phyloP scores from a whole-genome alignment of 2,888 invertebrate species.

The Epinotia brunnichana region DNA sequence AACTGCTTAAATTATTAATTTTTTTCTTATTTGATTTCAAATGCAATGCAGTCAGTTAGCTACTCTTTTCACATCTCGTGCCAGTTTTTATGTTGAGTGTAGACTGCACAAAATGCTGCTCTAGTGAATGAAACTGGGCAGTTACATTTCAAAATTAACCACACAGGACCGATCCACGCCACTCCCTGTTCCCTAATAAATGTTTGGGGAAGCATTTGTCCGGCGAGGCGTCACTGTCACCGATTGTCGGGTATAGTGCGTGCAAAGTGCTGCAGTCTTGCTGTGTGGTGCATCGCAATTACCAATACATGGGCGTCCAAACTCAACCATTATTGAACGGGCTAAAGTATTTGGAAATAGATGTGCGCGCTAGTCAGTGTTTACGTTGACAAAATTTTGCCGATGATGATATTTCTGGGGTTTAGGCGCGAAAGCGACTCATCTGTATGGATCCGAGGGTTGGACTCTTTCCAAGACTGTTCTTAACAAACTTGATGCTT shows the following conservation, averaged over 20 bases:
- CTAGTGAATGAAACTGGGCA: no score
- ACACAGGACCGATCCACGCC: constrained; percentile 42
- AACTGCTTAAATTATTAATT: no score
- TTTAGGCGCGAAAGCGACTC: no score
- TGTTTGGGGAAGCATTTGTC: constrained; percentile 80
- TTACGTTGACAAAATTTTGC: background rate
- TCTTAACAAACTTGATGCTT: no score
- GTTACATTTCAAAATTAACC: background rate
- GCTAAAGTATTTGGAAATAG: constrained; percentile 26
- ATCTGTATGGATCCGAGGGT: no score
- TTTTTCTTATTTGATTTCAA: no score
- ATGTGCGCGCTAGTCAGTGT: background rate
- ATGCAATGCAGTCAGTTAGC: no score
- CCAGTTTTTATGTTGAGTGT: no score
- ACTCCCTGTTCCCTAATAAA: constrained; percentile 71
- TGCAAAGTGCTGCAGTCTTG: constrained; percentile 41
- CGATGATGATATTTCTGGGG: no score
- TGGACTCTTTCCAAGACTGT: no score
- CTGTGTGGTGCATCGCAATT: constrained; percentile 29
- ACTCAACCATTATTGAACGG: constrained; percentile 32
- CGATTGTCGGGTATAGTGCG: constrained; percentile 56
- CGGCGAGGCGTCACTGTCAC: constrained; percentile 80
- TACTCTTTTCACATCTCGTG: no score
- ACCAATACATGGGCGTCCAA: constrained; percentile 28
- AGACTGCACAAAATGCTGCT: no score